Evolutionary conservation across 2,888 invertebrate species (phyloP).

Genomic region (Elysia crispata): DNA sequence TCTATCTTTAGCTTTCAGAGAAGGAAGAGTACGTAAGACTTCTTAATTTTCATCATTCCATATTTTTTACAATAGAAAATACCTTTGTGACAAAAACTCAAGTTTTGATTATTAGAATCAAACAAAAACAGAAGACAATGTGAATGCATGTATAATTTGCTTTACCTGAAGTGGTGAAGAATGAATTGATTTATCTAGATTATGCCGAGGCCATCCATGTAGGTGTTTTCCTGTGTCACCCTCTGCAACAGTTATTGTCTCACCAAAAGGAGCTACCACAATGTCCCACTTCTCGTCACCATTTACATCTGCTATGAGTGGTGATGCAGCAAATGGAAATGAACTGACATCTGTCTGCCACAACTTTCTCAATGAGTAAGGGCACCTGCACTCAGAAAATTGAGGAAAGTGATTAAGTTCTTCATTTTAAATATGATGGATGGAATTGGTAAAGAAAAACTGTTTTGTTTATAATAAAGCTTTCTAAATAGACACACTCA

Average conservation of each 20-base stretch:
- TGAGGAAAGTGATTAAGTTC: too few relatives aligned
- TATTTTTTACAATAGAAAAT: too few relatives aligned
- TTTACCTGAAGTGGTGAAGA: conserved; percentile 72
- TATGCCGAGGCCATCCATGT: conserved; percentile 69
- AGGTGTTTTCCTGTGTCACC: conserved; percentile 65
- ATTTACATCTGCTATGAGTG: conserved; percentile 71
- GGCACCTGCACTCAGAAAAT: conserved; percentile 60
- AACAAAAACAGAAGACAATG: background rate
- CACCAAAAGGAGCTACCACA: conserved; percentile 71
- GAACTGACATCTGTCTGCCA: conserved; percentile 73
- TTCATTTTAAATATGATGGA: too few relatives aligned
- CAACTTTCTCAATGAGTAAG: conserved; percentile 65
- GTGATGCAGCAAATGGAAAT: conserved; percentile 71
- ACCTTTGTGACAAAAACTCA: too few relatives aligned
- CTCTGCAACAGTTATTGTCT: conserved; percentile 68
- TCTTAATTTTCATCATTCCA: too few relatives aligned
- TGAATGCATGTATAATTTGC: too few relatives aligned
- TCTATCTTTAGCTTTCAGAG: too few relatives aligned
- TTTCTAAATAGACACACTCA: too few relatives aligned
- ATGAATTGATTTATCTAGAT: conserved; percentile 69
- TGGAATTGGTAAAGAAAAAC: too few relatives aligned
- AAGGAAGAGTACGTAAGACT: too few relatives aligned
- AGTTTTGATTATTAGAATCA: too few relatives aligned
- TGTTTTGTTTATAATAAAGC: too few relatives aligned
- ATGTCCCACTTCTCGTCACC: conserved; percentile 72